A percentile compares a stretch with the other conserved stretches of the same genome.
phyloP scores from a whole-genome alignment of 2,797 vertebrate species.

The Melopsittacus undulatus region DNA sequence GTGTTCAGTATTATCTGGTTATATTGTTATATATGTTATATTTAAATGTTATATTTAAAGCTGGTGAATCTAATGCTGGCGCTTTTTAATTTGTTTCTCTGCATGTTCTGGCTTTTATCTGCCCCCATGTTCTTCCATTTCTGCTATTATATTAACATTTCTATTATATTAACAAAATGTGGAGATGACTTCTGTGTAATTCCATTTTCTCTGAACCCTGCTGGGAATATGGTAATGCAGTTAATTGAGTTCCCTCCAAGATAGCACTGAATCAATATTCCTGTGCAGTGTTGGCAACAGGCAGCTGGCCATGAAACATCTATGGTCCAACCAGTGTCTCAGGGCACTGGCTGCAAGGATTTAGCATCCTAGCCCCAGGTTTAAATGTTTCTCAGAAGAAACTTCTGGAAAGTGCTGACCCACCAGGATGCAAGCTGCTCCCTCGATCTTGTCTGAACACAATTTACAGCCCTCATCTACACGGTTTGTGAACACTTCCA shows the following conservation, averaged over 20 bases:
- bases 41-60: neutral
- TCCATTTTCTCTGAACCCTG: neutral
- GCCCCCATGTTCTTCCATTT: neutral
- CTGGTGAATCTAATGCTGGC: neutral
- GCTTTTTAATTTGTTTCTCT: neutral
- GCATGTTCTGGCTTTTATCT: neutral
- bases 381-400: neutral
- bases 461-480: neutral
- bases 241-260: neutral
- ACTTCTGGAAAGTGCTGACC: neutral
- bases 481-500: too few relatives aligned
- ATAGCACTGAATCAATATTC: neutral
- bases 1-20: neutral
- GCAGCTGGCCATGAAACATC: neutral
- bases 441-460: neutral
- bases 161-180: neutral
- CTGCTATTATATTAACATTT: neutral
- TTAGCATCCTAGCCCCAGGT: neutral
- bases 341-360: neutral
- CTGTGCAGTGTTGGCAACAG: neutral
- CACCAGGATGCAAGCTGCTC: neutral
- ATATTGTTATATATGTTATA: neutral
- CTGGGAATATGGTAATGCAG: neutral
- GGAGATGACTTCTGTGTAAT: neutral
- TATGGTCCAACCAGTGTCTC: neutral